A percentile compares a stretch with the other conserved stretches of the same genome.
phyloP scores from a whole-genome alignment of 2,113 vertebrate genomes.

The Hippolais icterina region DNA sequence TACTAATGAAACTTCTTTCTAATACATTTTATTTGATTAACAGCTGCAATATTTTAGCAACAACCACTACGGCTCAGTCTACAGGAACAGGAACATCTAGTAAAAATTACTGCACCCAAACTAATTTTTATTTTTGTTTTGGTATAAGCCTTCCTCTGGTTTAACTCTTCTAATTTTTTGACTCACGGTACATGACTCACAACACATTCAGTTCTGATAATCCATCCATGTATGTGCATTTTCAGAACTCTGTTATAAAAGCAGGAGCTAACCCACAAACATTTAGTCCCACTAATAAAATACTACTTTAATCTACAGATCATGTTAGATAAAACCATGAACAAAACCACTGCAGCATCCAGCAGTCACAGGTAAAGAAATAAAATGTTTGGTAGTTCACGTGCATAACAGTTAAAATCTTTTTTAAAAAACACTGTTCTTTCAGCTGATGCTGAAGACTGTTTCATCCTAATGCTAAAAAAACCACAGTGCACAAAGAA shows the following conservation, averaged over 20 bases:
- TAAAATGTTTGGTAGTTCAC: not conserved
- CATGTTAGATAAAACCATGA: not conserved
- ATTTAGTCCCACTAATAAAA: not conserved
- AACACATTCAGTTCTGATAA: not conserved
- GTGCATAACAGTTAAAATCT: fast-evolving
- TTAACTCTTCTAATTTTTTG: not conserved
- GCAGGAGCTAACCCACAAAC: not conserved
- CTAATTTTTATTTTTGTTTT: not conserved
- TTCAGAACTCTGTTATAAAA: not conserved
- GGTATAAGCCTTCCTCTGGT: not conserved
- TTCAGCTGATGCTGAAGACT: not conserved
- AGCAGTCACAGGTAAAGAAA: not conserved
- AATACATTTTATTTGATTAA: not conserved
- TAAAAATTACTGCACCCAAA: not conserved
- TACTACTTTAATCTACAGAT: not conserved
- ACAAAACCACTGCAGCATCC: not conserved
- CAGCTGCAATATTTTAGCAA: not conserved
- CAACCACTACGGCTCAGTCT: not conserved
- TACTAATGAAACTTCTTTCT: not conserved
- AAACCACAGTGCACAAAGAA: not conserved
- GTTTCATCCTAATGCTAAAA: not conserved
- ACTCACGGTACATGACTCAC: not conserved
- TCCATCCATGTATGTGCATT: not conserved
- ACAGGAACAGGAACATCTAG: not conserved
- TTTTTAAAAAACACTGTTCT: not conserved